A percentile compares a stretch with the other conserved stretches of the same genome.
phyloP scores from a whole-genome alignment of 2,113 vertebrate species.

The Sialia sialis region DNA sequence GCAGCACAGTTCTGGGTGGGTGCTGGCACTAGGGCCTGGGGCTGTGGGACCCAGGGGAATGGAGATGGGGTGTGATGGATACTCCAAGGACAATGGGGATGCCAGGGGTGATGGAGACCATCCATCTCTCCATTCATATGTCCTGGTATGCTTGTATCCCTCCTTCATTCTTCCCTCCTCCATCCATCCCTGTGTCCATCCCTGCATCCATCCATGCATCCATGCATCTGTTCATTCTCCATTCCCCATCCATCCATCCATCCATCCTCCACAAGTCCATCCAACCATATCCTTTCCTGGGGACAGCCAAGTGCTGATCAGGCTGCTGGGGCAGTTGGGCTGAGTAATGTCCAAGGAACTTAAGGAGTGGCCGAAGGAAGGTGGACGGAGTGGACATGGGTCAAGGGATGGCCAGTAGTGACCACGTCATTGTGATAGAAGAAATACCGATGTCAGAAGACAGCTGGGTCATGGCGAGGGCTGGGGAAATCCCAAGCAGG shows the following conservation, averaged over 20 bases:
- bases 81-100: neutral
- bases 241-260: neutral
- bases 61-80: neutral
- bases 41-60: neutral
- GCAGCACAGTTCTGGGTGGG: neutral
- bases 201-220: too few relatives aligned
- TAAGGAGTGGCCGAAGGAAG: neutral
- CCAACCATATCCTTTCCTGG: neutral
- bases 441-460: neutral
- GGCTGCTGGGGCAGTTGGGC: neutral
- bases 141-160: neutral
- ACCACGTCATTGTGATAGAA: neutral
- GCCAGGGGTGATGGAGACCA: neutral
- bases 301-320: rapidly evolving
- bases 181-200: neutral
- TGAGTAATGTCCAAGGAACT: neutral
- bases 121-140: too few relatives aligned
- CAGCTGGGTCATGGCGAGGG: rapidly evolving
- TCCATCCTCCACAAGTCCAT: neutral
- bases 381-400: rapidly evolving
- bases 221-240: too few relatives aligned
- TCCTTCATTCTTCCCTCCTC: too few relatives aligned
- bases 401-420: neutral
- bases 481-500: neutral
- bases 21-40: neutral